Base-by-base conservation (phyloP, 2,888 invertebrate species). In the Mythimna impura region DNA sequence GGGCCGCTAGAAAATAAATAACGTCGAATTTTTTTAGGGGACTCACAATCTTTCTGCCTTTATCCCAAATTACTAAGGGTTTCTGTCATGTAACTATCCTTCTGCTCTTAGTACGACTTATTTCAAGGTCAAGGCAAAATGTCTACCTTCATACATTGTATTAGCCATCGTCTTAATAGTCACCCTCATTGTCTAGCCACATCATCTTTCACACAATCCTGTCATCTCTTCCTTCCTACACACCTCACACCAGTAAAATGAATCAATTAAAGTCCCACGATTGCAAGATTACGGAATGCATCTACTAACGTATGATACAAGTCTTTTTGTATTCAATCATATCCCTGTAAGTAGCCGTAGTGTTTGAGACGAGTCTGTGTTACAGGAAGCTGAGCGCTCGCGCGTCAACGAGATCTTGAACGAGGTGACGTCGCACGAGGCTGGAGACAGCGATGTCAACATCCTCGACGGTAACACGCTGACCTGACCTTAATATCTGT, bases 361-460 rank as follows among this genome's bases (percentile, higher is more conserved):
- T 20, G 20, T 50, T 47, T 47, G 22, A 73, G 7, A 47, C n/a
- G 40, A 57, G 47, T 9, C 8, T n/a, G 2, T 71, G 61, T 78
- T 80, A 22, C 88, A 96, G 96, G 94, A 94, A 70, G 81, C 93
- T 0, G 94, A 95, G 87, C 91, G 91, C 64, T 89, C 91, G n/a
- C 94, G 95, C 52, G 90, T 94, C 54, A 93, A 93, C 72, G 93
- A 94, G 75, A 83, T 93, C 64, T 69, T 91, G 76, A 92, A 91
- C 77, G 93, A 91, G 73, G 88, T 85, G 25, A 84, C 87, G 25
- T 85, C 89, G 0, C 83, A 78, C 64, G 90, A 88, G 61, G 85
- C 67, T 20, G 87, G 73, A n/a, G 84, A 90, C 34, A 91, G 92
- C 75, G 94, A 94, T 36, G 89, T 90, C 12, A 90, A 74, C 57